Evolutionary conservation across 2,797 vertebrate genomes (phyloP), one percentile per base, ranked within the genome.

Genomic region (Acridotheres tristis): DNA sequence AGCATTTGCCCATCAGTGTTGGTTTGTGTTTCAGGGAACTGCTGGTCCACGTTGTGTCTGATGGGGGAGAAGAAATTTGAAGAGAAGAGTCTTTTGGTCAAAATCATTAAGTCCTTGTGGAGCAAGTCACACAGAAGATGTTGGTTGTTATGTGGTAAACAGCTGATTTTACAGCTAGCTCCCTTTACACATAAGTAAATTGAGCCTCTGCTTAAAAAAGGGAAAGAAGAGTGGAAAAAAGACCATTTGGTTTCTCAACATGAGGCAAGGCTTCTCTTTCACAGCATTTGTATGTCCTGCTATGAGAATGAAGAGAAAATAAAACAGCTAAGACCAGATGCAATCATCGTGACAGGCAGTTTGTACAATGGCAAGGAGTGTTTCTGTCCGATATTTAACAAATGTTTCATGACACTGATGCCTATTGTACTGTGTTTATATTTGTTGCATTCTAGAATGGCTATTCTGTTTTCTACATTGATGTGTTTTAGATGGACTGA

Each of bases 371-470:
- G 62, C 94, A 96, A 92, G 62, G 54, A 97, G 93, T 92, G 80
- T 95, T 97, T 96, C 72, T 94, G 95, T 96, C 87, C 80, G 81
- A 89, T 96, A 95, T 93, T 82, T 78, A 90, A 75, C 90, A 95
- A 95, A 94, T 95, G 54, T 96, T 97, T 97, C 88, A 76, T 66
- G 85, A 95, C 85, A 91, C 62, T 94, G 85, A 93, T 69, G 51
- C 74, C 86, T 95, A 65, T 89, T 93, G 92, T 94, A 94, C 89
- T 85, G 84, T 85, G 84, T 90, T 97, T 94, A 51, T 94, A 95
- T 96, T 96, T 95, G 93, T 94, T 94, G 68, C 78, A 66, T 89
- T 96, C 82, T 93, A 76, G 82, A 96, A 97, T 91, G 65, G 43
- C 95, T 94, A 94, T 93, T 68, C 78, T 75, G 26, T 93, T 97